Evolutionary conservation across 2,113 vertebrate genomes (phyloP).

Genomic region (Deroptyus accipitrinus): DNA sequence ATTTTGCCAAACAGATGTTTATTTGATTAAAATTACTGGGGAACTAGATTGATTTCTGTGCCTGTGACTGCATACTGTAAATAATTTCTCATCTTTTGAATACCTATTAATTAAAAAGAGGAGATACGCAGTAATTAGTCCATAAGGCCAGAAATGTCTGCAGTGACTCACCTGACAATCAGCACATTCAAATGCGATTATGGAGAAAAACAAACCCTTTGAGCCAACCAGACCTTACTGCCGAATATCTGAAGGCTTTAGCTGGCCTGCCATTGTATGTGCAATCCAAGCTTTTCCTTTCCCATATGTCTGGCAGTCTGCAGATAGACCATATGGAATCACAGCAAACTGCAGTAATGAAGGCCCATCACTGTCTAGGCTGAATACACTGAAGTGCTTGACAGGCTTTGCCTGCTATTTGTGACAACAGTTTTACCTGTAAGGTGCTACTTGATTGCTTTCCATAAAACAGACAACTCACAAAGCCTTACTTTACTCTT

Average conservation of each 20-base stretch:
- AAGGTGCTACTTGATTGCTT: conserved; percentile 40
- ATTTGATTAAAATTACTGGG: background rate
- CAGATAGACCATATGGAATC: conserved; percentile 80
- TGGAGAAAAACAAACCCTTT: background rate
- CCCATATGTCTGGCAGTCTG: conserved; percentile 66
- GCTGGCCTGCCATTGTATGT: background rate
- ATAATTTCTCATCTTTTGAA: background rate
- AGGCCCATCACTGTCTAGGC: conserved; percentile 49
- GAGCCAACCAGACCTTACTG: conserved; percentile 46
- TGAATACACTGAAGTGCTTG: conserved; percentile 73
- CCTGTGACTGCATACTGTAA: background rate
- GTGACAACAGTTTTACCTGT: conserved; percentile 66
- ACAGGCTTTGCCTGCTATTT: conserved; percentile 37
- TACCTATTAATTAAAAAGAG: background rate
- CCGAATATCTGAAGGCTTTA: conserved; percentile 50
- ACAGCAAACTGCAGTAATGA: conserved; percentile 20
- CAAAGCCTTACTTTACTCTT: conserved; percentile 27
- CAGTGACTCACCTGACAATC: background rate
- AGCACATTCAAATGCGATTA: background rate
- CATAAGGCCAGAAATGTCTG: background rate
- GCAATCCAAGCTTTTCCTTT: conserved; percentile 42
- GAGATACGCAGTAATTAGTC: background rate
- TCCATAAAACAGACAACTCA: conserved; percentile 66
- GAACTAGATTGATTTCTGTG: background rate
- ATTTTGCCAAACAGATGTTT: conserved; percentile 44